Conservation (phyloP, 1,140 invertebrate species). For the Zelostemma sp. region DNA sequence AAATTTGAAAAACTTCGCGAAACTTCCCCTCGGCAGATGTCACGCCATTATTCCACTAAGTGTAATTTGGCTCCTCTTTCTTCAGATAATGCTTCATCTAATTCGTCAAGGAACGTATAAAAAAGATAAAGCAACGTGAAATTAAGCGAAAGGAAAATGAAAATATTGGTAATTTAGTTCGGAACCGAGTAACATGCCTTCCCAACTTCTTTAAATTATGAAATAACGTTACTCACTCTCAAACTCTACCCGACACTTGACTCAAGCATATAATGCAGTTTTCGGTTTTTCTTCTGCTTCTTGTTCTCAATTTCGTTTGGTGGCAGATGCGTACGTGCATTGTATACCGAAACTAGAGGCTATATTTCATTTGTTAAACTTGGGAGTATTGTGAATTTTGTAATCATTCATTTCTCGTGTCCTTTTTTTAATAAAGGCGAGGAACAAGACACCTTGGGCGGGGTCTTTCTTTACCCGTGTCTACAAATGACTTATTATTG, state of each 20-base stretch:
- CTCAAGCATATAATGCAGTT: constrained; percentile 45
- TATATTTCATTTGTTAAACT: constrained; percentile 53
- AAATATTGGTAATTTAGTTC: constrained; percentile 19
- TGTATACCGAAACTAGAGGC: constrained; percentile 42
- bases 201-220: constrained; percentile 19
- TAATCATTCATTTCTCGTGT: constrained; percentile 27
- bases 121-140: constrained; percentile 15
- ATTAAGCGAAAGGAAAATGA: constrained; percentile 10
- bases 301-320: constrained; percentile 58
- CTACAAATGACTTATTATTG: constrained; percentile 30
- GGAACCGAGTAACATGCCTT: constrained; percentile 11
- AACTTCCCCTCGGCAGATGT: constrained; percentile 53
- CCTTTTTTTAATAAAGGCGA: constrained; percentile 2
- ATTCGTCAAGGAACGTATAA: constrained; percentile 41
- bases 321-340: constrained; percentile 53
- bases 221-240: constrained; percentile 29
- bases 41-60: constrained; percentile 52
- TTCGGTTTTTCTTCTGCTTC: constrained; percentile 36
- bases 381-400: constrained; percentile 23
- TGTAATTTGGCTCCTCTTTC: constrained; percentile 50
- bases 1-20: constrained; percentile 51
- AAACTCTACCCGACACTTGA: constrained; percentile 33
- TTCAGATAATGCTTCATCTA: constrained; percentile 46
- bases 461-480: not conserved
- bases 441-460: constrained; percentile 10